These are phyloP conservation scores for Drepana falcataria DNA, from an alignment of 2,888 invertebrate species.

Conservation along the genomic window DNA sequence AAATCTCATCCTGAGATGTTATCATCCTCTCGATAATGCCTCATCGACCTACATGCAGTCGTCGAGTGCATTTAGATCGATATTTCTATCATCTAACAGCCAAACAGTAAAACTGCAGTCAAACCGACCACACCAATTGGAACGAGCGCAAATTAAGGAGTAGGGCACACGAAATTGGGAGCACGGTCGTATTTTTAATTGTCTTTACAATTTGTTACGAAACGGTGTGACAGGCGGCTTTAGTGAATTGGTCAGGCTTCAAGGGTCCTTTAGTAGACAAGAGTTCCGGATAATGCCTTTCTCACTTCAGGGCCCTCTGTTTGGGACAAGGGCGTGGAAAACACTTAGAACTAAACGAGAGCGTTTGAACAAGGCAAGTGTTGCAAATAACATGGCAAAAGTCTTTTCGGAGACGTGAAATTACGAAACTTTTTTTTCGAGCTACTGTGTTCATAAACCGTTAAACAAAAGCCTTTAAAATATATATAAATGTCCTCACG, in stretches of 20 bases:
- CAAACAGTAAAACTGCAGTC: background rate
- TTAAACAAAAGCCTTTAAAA: too few relatives aligned
- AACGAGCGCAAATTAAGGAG: slow-evolving; percentile 1
- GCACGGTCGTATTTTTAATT: slow-evolving; percentile 3
- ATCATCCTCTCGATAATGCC: too few relatives aligned
- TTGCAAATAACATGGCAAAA: slow-evolving; percentile 3
- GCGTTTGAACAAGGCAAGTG: background rate
- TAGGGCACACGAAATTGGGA: background rate
- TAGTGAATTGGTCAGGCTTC: slow-evolving; percentile 1
- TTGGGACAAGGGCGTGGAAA: slow-evolving; percentile 8
- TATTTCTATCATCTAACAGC: background rate
- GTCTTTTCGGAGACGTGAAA: background rate
- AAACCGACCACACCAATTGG: slow-evolving; percentile 1
- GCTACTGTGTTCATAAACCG: too few relatives aligned
- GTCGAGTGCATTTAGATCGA: too few relatives aligned
- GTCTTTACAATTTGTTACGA: slow-evolving; percentile 1
- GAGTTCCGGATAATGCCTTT: slow-evolving; percentile 4
- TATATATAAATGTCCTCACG: too few relatives aligned
- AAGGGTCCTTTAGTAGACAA: background rate
- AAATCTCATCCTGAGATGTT: too few relatives aligned
- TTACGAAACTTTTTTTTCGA: too few relatives aligned
- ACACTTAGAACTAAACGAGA: background rate
- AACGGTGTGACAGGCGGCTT: background rate
- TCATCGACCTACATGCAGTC: too few relatives aligned
- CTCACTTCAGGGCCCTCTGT: slow-evolving; percentile 3